phyloP scores from a whole-genome alignment of 2,797 vertebrate species.

The Okamejei kenojei region DNA sequence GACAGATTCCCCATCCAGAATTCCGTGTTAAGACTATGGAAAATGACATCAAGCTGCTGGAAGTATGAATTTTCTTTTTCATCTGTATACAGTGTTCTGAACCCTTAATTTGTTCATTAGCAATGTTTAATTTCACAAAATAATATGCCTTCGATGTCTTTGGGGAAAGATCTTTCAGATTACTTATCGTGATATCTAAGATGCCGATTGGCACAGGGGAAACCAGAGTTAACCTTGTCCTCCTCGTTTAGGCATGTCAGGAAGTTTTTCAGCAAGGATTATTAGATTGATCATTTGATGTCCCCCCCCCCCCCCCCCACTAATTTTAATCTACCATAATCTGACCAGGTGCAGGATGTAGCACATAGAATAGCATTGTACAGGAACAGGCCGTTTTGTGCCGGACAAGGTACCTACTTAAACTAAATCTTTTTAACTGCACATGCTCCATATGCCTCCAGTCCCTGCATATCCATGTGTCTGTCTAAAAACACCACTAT shows the following conservation, averaged over 20 bases:
- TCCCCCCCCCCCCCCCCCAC: no score
- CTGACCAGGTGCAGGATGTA: no score
- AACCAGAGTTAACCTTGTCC: background rate
- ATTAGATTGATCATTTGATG: background rate
- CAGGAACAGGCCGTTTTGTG: no score
- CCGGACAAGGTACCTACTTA: no score
- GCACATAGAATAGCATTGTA: no score
- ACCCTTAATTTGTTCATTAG: background rate
- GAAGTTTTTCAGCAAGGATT: background rate
- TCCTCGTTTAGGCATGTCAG: no score
- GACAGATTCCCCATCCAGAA: background rate
- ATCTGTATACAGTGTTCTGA: background rate
- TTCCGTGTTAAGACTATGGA: background rate
- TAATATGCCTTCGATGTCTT: no score
- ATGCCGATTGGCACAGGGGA: background rate
- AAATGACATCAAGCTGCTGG: background rate
- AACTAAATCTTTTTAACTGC: no score
- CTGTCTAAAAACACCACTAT: no score
- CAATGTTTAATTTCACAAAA: background rate
- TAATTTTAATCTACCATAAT: no score
- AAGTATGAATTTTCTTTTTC: conserved; percentile 12
- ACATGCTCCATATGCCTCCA: no score
- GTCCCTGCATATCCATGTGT: no score
- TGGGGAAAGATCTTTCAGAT: background rate
- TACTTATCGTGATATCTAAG: background rate